Evolutionary conservation across 2,113 vertebrate genomes (phyloP), one percentile per base, ranked within the genome.

Genomic region (Calypte anna): DNA sequence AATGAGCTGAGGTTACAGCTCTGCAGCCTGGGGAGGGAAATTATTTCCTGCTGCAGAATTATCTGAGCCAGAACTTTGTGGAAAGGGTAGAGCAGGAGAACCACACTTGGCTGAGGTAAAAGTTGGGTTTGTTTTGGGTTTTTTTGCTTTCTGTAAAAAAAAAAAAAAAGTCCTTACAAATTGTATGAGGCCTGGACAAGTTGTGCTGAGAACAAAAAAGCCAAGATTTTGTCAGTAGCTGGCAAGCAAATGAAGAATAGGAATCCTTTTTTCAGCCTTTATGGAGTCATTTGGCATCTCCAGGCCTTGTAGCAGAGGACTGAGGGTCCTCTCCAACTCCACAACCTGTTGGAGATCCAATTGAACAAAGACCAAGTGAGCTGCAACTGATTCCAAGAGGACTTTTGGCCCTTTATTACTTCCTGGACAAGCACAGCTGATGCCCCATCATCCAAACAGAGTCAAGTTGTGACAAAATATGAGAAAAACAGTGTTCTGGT

Each of bases 391-490:
- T 46, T 44, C 74, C 30, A 44, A 86, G 85, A 66, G 27, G 67
- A 54, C 54, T 68, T 91, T 87, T 27, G 76, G 78, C 68, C 78
- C 84, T 96, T 96, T 95, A 89, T 88, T 95, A 77, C 64, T 53
- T 84, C 67, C 76, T 55, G 57, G 48, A 86, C 64, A 86, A 92
- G 55, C 17, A 70, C 0, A 0, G 63, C 75, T 74, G 73, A 88
- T 67, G 76, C 38, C 86, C 23, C 74, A 38, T 24, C 77, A 70
- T 66, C 58, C 59, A 74, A 77, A 88, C 61, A 64, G 23, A 54
- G 33, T 73, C 58, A 75, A 93, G 72, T 2, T 38, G 67, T 3
- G 14, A 46, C 63, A 90, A 82, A 93, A 68, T 1, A 55, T 2
- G 58, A 83, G 64, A 66, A 88, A 67, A 92, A 92, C 43, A 86